Conservation (phyloP, 2,797 vertebrate species). For the Sarcophilus harrisii region DNA sequence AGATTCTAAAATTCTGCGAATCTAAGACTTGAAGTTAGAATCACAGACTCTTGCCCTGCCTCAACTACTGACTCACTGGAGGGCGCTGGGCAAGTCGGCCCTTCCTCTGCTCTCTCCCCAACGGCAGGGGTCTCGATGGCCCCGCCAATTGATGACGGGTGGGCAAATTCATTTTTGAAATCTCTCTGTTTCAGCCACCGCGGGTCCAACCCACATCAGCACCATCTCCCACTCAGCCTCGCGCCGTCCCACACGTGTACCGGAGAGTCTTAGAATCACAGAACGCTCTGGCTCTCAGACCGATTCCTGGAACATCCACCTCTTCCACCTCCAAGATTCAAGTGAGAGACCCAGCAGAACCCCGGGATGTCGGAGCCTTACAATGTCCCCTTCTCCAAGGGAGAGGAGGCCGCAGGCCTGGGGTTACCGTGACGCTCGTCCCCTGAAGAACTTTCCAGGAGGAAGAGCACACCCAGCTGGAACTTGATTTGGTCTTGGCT, state of each 20-base stretch:
- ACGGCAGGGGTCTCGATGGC: background rate
- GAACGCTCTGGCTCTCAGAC: background rate
- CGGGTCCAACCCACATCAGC: background rate
- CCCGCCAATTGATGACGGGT: background rate
- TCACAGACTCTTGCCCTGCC: background rate
- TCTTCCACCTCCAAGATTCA: background rate
- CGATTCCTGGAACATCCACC: background rate
- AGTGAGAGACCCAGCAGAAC: background rate
- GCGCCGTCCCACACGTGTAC: background rate
- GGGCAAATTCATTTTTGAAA: background rate
- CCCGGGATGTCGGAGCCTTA: background rate
- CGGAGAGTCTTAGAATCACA: background rate
- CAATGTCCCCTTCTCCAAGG: too few species aligned
- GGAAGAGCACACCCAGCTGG: background rate
- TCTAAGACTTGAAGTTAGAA: background rate
- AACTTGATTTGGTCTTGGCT: background rate
- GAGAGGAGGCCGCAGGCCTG: background rate
- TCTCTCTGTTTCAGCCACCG: background rate
- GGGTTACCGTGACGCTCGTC: background rate
- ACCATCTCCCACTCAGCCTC: background rate
- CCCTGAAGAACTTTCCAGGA: background rate
- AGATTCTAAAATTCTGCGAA: background rate
- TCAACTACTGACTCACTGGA: background rate
- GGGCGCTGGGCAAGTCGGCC: background rate
- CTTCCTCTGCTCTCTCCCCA: background rate